A percentile compares a stretch with the other conserved stretches of the same genome.
Conservation (phyloP, 1,140 invertebrate species). For the Penaeus vannamei region DNA sequence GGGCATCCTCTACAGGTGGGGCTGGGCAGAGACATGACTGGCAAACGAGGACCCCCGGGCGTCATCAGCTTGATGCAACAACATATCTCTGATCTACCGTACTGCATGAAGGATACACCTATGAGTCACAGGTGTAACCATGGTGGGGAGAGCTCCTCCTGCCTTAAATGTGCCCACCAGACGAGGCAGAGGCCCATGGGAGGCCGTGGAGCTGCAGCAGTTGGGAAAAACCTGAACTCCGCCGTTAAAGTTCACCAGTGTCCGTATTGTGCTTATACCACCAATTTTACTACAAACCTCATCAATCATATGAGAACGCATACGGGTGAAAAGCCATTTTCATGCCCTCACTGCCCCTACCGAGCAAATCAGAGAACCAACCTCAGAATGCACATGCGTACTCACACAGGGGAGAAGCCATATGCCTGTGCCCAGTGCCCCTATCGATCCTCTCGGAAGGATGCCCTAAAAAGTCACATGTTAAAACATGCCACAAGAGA, state of each 20-base stretch:
- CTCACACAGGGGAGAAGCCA: slow-evolving; percentile 59
- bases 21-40: slow-evolving; percentile 59
- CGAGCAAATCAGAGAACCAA: slow-evolving; percentile 62
- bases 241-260: slow-evolving; percentile 57
- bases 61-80: slow-evolving; percentile 47
- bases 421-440: slow-evolving; percentile 53
- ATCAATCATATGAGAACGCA: slow-evolving; percentile 62
- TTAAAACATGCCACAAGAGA: slow-evolving; percentile 37
- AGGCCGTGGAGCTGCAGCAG: neutral
- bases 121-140: slow-evolving; percentile 46
- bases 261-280: slow-evolving; percentile 53
- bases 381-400: slow-evolving; percentile 62
- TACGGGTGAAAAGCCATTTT: slow-evolving; percentile 59
- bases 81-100: slow-evolving; percentile 43
- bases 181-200: neutral
- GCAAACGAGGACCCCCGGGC: slow-evolving; percentile 54
- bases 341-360: slow-evolving; percentile 57
- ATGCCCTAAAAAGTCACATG: slow-evolving; percentile 56
- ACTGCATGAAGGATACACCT: slow-evolving; percentile 32
- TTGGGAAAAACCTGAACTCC: slow-evolving; percentile 31
- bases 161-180: slow-evolving; percentile 33
- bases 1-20: slow-evolving; percentile 65
- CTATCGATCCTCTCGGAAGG: slow-evolving; percentile 59
- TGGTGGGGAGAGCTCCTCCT: slow-evolving; percentile 48
- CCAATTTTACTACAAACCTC: slow-evolving; percentile 60